Conservation (phyloP, 2,797 vertebrate species). For the Mormyrops attenuatus region DNA sequence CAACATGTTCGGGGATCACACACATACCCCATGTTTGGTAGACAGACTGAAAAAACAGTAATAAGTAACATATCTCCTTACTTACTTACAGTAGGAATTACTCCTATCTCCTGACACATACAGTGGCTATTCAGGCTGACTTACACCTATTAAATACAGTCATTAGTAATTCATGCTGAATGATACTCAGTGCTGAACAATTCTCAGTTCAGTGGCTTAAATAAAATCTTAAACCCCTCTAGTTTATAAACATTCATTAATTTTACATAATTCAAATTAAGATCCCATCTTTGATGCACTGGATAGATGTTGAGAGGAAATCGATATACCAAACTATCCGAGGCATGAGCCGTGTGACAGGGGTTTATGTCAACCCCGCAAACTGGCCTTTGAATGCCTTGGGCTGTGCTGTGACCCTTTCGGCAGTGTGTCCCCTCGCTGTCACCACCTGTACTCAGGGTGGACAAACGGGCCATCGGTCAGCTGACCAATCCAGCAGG, state of each 20-base stretch:
- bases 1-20: not conserved
- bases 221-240: not conserved
- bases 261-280: not conserved
- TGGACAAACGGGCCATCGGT: not conserved
- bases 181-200: not conserved
- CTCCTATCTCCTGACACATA: too few relatives aligned
- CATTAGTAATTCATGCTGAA: not conserved
- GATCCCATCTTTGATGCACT: not conserved
- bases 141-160: not conserved
- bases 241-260: not conserved
- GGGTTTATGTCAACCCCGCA: not conserved
- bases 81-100: not conserved
- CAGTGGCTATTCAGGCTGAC: not conserved
- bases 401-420: not conserved
- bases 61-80: not conserved
- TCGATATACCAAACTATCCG: not conserved
- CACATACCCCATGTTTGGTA: not conserved
- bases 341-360: not conserved
- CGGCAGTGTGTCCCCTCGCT: not conserved
- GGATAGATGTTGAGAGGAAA: not conserved
- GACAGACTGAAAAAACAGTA: not conserved
- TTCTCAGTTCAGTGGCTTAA: not conserved
- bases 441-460: not conserved
- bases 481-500: not conserved
- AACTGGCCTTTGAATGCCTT: not conserved